Conservation (phyloP, 2,797 vertebrate species). For the Morelia viridis region DNA sequence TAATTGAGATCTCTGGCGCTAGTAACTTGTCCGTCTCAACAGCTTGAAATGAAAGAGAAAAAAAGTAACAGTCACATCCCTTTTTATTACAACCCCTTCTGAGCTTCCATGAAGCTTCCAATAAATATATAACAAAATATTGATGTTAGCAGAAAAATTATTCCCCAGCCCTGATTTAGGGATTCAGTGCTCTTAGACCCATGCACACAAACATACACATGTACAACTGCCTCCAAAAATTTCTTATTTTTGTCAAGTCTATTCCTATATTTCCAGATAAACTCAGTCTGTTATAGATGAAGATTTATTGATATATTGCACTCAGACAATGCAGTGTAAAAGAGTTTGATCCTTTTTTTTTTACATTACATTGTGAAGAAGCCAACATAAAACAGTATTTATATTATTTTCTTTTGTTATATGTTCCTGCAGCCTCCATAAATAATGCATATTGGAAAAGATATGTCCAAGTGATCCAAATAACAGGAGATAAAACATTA, state of each 20-base stretch:
- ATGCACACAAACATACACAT: neutral
- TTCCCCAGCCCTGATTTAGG: neutral
- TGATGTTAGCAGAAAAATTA: neutral
- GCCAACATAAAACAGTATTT: constrained; percentile 26
- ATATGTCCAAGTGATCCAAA: constrained; percentile 37
- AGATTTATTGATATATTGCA: neutral
- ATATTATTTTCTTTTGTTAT: constrained; percentile 34
- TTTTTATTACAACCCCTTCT: neutral
- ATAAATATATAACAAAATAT: neutral
- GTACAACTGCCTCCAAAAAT: neutral
- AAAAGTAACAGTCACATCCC: neutral
- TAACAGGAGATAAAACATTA: constrained; percentile 26
- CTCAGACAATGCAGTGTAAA: neutral
- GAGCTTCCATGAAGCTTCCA: neutral
- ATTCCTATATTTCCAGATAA: neutral
- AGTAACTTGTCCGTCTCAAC: neutral
- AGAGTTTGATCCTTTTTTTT: constrained; percentile 10
- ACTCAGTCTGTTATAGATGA: neutral
- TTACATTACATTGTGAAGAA: constrained; percentile 24
- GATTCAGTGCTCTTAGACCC: neutral
- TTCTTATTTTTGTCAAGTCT: neutral
- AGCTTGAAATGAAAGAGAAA: neutral
- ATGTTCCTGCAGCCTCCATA: constrained; percentile 30
- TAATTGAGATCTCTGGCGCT: neutral
- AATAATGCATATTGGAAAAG: constrained; percentile 42